Percentiles rank a stretch among this genome's conserved stretches.
Conservation (phyloP, 2,113 vertebrate genomes). For the Cynocephalus volans region DNA sequence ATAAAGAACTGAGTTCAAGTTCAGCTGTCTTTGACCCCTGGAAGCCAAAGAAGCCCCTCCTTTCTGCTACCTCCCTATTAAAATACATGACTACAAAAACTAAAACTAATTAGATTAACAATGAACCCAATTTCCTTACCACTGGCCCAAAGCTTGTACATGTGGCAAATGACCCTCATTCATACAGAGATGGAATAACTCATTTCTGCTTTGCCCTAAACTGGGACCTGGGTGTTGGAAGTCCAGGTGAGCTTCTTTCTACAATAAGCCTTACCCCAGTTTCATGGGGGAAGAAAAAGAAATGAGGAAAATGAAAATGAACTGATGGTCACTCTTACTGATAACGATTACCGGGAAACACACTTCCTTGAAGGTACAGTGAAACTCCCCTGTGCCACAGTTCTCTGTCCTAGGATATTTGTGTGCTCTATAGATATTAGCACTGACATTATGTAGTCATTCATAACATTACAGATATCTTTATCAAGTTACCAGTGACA, state of each 20-base stretch:
- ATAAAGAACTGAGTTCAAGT: conserved; percentile 6
- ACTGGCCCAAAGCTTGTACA: background rate
- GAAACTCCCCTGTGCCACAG: background rate
- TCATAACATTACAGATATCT: background rate
- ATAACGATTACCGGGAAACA: conserved; percentile 2
- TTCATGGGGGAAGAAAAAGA: background rate
- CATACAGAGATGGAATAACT: background rate
- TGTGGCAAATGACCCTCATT: background rate
- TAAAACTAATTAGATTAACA: background rate
- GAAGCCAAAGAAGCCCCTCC: background rate
- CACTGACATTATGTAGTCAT: background rate
- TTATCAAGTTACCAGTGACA: background rate
- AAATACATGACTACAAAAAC: conserved; percentile 55
- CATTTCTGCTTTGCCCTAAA: background rate
- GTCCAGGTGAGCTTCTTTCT: background rate
- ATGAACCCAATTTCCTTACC: background rate
- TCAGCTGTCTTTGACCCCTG: conserved; percentile 4
- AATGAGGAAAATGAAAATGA: background rate
- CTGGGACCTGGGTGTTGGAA: background rate
- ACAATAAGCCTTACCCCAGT: background rate
- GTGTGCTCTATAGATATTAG: background rate
- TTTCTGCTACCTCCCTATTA: background rate
- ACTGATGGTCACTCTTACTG: background rate
- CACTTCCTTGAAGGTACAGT: background rate
- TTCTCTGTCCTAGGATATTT: background rate